Evolutionary conservation across 1,140 invertebrate species (phyloP).

Genomic region (Nasonia vitripennis): DNA sequence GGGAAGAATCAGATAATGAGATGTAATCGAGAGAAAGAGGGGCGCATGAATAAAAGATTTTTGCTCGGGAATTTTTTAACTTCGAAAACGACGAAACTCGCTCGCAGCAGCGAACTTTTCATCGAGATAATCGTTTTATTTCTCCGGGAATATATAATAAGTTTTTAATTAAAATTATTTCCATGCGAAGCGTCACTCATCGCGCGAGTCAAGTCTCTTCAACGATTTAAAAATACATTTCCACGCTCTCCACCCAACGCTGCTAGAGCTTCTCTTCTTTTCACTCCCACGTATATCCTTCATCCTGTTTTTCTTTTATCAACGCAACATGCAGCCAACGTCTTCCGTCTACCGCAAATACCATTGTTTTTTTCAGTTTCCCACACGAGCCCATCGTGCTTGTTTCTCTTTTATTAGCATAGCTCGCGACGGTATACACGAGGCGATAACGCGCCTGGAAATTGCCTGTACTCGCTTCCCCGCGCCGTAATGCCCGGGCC

Average conservation of each 20-base stretch:
- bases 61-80: not conserved
- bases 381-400: not conserved
- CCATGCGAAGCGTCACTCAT: no score
- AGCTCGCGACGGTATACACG: not conserved
- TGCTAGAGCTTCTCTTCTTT: no score
- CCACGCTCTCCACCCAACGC: no score
- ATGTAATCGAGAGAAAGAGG: not conserved
- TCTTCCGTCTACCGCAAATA: not conserved
- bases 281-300: not conserved
- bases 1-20: constrained; percentile 25
- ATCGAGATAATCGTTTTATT: not conserved
- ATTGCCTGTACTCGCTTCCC: not conserved
- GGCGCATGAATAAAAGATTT: constrained; percentile 9
- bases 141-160: not conserved
- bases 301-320: not conserved
- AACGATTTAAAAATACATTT: no score
- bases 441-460: not conserved
- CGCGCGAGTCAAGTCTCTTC: no score
- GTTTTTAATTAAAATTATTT: not conserved
- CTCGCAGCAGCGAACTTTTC: not conserved
- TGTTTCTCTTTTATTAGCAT: constrained; percentile 29
- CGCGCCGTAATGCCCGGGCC: not conserved
- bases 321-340: not conserved
- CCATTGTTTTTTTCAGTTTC: not conserved
- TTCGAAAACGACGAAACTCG: not conserved